These are phyloP conservation scores for Diarsia dahlii DNA, from an alignment of 2,888 invertebrate genomes.

Conservation along the genomic window DNA sequence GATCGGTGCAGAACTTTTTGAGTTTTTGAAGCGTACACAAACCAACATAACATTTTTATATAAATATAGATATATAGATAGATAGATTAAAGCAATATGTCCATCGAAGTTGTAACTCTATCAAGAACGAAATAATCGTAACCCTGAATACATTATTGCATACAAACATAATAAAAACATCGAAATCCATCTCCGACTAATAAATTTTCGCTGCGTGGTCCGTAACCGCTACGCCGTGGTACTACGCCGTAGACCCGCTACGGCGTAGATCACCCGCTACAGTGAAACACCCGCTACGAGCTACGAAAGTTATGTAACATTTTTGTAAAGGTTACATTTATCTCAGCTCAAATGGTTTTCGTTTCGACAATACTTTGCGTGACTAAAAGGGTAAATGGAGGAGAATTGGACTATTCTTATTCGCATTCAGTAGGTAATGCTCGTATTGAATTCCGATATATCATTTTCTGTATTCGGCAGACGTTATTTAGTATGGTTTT, in stretches of 20 bases:
- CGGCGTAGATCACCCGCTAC: conserved; percentile 44
- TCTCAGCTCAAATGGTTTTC: conserved; percentile 40
- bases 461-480: conserved; percentile 4
- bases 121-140: background rate
- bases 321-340: conserved; percentile 41
- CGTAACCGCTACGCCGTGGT: conserved; percentile 49
- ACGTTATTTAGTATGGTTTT: conserved; percentile 13
- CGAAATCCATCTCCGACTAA: background rate
- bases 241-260: conserved; percentile 41
- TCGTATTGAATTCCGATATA: conserved; percentile 34
- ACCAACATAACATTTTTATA: no score
- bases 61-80: no score
- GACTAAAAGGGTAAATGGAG: conserved; percentile 50
- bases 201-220: conserved; percentile 30
- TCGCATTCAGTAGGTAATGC: conserved; percentile 29
- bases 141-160: background rate
- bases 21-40: no score
- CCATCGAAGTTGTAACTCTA: no score
- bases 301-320: conserved; percentile 48
- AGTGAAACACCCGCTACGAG: conserved; percentile 19
- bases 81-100: conserved; percentile 5
- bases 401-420: conserved; percentile 28
- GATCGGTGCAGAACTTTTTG: no score
- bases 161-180: conserved; percentile 14
- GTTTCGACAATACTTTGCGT: conserved; percentile 47